Base-by-base conservation (phyloP, 2,888 invertebrate genomes). In the Callyntrura guangdongensis region DNA sequence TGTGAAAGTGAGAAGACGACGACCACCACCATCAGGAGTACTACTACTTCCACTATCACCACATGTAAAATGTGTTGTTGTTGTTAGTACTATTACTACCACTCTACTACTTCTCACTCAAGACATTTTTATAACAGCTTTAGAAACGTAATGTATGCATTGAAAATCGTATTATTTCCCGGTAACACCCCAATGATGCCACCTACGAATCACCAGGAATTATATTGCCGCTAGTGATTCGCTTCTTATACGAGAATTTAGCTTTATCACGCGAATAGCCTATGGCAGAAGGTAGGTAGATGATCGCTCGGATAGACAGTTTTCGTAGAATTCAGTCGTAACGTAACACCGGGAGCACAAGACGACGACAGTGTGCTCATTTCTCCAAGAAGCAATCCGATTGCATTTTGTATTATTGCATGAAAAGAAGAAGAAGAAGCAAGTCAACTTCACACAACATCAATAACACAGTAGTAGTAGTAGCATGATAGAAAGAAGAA, bases 301-400 rank as follows among this genome's bases (percentile, higher is more conserved):
- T 86, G 79, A 90, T 81, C 81, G 86, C 81, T 81, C 36, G 36
- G 36, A 82, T 67, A 87, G 27, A 79, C 67, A 67, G 20, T 64
- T 79, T 89, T 90, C 90, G 27, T 27, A 47, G 90, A 90, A 88
- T 69, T 86, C 86, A 64, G 85, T 20, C 74, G 85, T 45, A 89
- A 74, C 74, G 85, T 56, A 89, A 74, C 84, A 89, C 89, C 84
- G 83, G 84, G 64, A 89, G 89, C 47, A 74, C 61, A 17, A 27
- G 79, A 72, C 77, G 86, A 86, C 61, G 86, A 59, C 86, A 49
- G 20, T 20, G 72, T 67, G 69, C 72, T 85, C 85, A 85, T 72
- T 85, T 85, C 85, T 85, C 85, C 86, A 86, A 64, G 79, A 86
- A 79, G 49, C 86, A 79, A 79, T 86, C 17, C 47, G 67, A 86